phyloP scores from a whole-genome alignment of 2,888 invertebrate species.

The Perizoma affinitatum region DNA sequence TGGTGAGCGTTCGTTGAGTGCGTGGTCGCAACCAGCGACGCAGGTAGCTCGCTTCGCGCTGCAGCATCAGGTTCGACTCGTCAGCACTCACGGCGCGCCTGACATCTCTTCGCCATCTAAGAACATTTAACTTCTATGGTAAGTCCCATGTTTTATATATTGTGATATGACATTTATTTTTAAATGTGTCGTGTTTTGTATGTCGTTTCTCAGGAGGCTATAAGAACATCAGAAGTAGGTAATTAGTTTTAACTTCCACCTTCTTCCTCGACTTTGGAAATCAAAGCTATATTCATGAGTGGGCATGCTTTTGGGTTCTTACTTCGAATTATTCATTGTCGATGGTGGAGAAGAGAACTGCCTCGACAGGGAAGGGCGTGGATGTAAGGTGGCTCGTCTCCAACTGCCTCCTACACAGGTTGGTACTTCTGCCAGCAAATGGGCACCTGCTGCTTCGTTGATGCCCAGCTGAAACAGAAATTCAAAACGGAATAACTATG shows the following conservation, averaged over 20 bases:
- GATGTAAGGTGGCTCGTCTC: conserved; percentile 54
- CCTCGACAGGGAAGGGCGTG: conserved; percentile 58
- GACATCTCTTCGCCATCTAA: conserved; percentile 66
- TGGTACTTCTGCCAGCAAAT: conserved; percentile 69
- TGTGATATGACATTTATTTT: too few relatives aligned
- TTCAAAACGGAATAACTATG: not conserved
- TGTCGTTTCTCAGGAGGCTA: too few relatives aligned
- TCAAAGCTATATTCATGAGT: not conserved
- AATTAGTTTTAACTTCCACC: too few relatives aligned
- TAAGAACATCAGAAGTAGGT: too few relatives aligned
- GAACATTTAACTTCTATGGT: not conserved
- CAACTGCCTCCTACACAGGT: conserved; percentile 72
- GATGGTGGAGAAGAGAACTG: conserved; percentile 74
- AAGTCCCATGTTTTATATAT: not conserved
- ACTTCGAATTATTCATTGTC: conserved; percentile 55
- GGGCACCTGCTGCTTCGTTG: conserved; percentile 70
- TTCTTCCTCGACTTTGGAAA: not conserved
- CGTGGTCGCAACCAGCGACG: conserved; percentile 59
- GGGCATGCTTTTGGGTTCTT: conserved; percentile 13
- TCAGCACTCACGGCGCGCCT: conserved; percentile 74
- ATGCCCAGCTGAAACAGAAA: conserved; percentile 57
- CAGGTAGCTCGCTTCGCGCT: conserved; percentile 64
- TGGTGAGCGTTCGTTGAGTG: conserved; percentile 59
- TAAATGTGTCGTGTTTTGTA: too few relatives aligned
- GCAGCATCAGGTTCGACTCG: conserved; percentile 61